Evolutionary conservation across 2,888 invertebrate species (phyloP).

Genomic region (Mythimna ferrago): DNA sequence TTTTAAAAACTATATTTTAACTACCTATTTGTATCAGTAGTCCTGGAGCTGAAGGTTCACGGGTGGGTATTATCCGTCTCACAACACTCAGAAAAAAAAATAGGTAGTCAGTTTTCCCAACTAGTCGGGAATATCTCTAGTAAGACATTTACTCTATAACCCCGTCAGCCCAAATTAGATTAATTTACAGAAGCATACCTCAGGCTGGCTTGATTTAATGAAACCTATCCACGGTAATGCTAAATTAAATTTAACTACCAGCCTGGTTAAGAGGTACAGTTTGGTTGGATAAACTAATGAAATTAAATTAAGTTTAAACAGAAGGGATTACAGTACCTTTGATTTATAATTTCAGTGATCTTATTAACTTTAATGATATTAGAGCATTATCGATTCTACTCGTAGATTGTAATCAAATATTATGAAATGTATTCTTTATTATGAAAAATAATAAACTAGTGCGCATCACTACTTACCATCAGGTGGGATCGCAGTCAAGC

Average conservation of each 20-base stretch:
- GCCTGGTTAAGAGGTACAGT: conserved; percentile 19
- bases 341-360: not conserved
- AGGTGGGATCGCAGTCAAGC: no score
- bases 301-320: conserved; percentile 27
- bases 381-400: not conserved
- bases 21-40: no score
- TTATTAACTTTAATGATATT: not conserved
- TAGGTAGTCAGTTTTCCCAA: not conserved
- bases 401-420: no score
- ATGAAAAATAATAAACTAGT: no score
- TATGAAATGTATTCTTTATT: no score
- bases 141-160: conserved; percentile 15
- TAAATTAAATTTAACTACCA: conserved; percentile 46
- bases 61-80: no score
- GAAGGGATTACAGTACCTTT: not conserved
- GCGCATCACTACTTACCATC: no score
- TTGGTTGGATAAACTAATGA: conserved; percentile 6
- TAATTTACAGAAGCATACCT: conserved; percentile 62
- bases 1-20: no score
- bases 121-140: conserved; percentile 7
- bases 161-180: conserved; percentile 50
- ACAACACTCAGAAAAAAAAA: no score
- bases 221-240: conserved; percentile 43
- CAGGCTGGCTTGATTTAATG: conserved; percentile 51
- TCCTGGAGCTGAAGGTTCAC: no score